Evolutionary conservation across 2,888 invertebrate species (phyloP).

Genomic region (Drosophila imparisetae): DNA sequence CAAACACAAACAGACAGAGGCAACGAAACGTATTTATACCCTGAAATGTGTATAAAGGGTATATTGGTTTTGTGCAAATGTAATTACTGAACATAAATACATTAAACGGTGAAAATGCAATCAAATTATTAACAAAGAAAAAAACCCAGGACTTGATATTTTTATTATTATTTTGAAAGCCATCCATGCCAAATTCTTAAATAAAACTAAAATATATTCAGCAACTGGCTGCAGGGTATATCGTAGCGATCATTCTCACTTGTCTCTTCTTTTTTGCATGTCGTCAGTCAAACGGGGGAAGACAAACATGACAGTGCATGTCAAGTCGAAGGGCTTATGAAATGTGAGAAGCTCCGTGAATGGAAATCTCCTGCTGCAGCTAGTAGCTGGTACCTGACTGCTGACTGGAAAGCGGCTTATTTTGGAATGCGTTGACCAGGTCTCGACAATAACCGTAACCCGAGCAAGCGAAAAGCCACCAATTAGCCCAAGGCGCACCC

Average conservation of each 20-base stretch:
- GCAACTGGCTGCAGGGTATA: background rate
- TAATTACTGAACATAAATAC: background rate
- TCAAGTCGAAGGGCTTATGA: slow-evolving; percentile 66
- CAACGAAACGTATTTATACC: background rate
- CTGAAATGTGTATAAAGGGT: background rate
- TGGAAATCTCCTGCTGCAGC: slow-evolving; percentile 37
- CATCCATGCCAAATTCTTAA: background rate
- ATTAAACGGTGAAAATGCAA: background rate
- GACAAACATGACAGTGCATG: slow-evolving; percentile 14
- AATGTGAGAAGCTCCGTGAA: slow-evolving; percentile 68
- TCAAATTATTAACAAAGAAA: background rate
- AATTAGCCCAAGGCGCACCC: slow-evolving; percentile 61
- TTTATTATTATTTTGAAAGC: background rate
- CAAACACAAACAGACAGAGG: background rate
- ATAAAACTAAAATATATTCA: background rate
- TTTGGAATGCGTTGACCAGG: slow-evolving; percentile 63
- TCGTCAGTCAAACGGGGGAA: background rate
- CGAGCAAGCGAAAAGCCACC: slow-evolving; percentile 54
- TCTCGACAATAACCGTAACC: slow-evolving; percentile 54
- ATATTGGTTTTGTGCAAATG: background rate
- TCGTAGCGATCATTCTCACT: background rate
- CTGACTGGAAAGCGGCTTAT: slow-evolving; percentile 57
- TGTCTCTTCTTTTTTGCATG: background rate
- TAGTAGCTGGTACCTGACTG: background rate
- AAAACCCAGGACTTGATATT: background rate